A percentile compares a stretch with the other conserved stretches of the same genome.
These are phyloP conservation scores for Eclectus roratus DNA, from an alignment of 2,113 vertebrate species.

Conservation along the genomic window DNA sequence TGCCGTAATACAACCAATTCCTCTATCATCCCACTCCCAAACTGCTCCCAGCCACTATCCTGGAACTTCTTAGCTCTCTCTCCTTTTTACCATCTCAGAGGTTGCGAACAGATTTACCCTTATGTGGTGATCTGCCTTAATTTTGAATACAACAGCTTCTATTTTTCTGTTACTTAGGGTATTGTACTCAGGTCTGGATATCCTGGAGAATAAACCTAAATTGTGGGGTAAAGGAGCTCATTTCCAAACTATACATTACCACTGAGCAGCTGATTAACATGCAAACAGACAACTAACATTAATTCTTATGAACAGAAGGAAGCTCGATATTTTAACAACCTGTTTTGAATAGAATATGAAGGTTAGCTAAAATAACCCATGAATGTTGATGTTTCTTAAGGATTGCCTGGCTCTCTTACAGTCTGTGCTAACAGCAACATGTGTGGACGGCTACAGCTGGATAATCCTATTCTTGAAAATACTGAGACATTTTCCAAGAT, in stretches of 20 bases:
- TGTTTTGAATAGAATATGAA: not conserved
- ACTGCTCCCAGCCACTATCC: not conserved
- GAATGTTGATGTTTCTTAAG: not conserved
- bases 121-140: not conserved
- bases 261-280: not conserved
- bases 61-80: not conserved
- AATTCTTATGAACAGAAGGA: not conserved
- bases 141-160: not conserved
- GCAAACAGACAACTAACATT: not conserved
- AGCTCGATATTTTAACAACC: not conserved
- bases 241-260: not conserved
- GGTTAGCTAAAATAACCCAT: not conserved
- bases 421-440: not conserved
- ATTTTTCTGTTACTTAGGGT: not conserved
- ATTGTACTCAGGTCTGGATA: not conserved
- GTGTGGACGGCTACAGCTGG: not conserved
- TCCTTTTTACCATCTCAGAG: not conserved
- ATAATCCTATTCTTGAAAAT: not conserved
- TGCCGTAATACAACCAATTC: not conserved
- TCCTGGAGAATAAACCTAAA: not conserved
- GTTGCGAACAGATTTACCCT: not conserved
- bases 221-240: not conserved
- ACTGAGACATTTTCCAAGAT: not conserved
- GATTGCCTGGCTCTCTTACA: not conserved
- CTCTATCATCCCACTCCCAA: not conserved